Base-by-base conservation (phyloP, 1,140 invertebrate species). In the Wasmannia auropunctata region DNA sequence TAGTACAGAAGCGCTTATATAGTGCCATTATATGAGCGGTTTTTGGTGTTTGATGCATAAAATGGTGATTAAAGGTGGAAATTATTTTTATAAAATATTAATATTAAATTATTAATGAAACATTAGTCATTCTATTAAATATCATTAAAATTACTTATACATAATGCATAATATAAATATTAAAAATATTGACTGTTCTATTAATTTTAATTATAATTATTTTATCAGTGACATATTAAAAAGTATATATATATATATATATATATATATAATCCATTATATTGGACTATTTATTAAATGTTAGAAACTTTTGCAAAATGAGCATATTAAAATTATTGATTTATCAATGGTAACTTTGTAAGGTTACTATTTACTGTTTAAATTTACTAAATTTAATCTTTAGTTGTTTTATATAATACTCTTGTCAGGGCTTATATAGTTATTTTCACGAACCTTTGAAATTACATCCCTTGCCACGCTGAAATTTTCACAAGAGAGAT, bases 401-500 rank as follows among this genome's bases (percentile, higher is more conserved):
- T 16, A 76, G 28, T 34, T 86, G 56, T 87, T 74, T 72, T 79
- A 19, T 76, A 56, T 74, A 77, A 37, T 63, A 76, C 5, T 40
- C 65, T 70, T 46, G 6, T 63, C 72, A n/a, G n/a, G 6, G n/a
- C n/a, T 65, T 2, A n/a, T 56, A 16, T 56, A 16, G 6, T 37
- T 69, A 56, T 54, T 75, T 75, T 60, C 31, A 22, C 31, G 10
- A 25, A 49, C 40, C 69, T 76, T 81, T 79, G 62, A 31, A 7
- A 58, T 60, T 22, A 79, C 79, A 84, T 88, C 67, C 69, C 67
- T 74, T 84, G 37, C 16, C 56, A 25, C 65, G 54, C 31, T 65
- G 63, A 87, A 89, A 87, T 91, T 91, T 81, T 69, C 75, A n/a
- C 28, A 85, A 67, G 76, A 87, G 89, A 46, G 85, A 90, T 91